Conservation (phyloP, 2,797 vertebrate species). For the Arrhamphus sclerolepis region DNA sequence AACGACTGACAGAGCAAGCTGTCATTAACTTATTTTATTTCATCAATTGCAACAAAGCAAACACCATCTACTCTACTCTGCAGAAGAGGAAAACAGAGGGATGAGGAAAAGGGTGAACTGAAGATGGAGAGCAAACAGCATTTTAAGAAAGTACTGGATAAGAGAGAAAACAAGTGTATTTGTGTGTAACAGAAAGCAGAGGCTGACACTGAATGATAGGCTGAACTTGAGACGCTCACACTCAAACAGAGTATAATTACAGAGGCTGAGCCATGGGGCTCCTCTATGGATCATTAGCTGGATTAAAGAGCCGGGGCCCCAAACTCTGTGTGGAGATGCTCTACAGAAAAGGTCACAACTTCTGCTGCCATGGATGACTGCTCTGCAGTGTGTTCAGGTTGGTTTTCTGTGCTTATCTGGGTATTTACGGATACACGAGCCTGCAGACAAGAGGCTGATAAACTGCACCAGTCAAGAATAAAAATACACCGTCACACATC, state of each 20-base stretch:
- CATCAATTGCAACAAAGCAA: too few species aligned
- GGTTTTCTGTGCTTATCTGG: constrained; percentile 39
- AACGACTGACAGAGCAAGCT: too few species aligned
- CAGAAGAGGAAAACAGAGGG: constrained; percentile 49
- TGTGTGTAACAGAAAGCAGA: constrained; percentile 26
- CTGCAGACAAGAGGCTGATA: constrained; percentile 30
- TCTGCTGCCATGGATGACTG: constrained; percentile 34
- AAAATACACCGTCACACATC: neutral
- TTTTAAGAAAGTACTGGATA: constrained; percentile 34
- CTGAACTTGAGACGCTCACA: constrained; percentile 16
- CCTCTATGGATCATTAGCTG: constrained; percentile 69
- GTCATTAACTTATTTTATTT: too few species aligned
- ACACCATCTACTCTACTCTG: too few species aligned
- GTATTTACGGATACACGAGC: constrained; percentile 30
- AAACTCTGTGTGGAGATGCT: constrained; percentile 29
- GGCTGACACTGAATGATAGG: constrained; percentile 55
- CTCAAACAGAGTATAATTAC: constrained; percentile 61
- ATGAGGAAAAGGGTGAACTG: neutral
- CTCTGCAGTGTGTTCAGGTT: constrained; percentile 8
- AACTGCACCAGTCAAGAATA: constrained; percentile 19
- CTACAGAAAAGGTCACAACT: constrained; percentile 62
- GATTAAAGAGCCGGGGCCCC: constrained; percentile 61
- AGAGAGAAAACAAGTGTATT: constrained; percentile 10
- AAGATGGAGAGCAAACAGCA: constrained; percentile 1
- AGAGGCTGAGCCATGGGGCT: constrained; percentile 67